Base-by-base conservation (phyloP, 2,888 invertebrate genomes). In the Drosophila ustulata region DNA sequence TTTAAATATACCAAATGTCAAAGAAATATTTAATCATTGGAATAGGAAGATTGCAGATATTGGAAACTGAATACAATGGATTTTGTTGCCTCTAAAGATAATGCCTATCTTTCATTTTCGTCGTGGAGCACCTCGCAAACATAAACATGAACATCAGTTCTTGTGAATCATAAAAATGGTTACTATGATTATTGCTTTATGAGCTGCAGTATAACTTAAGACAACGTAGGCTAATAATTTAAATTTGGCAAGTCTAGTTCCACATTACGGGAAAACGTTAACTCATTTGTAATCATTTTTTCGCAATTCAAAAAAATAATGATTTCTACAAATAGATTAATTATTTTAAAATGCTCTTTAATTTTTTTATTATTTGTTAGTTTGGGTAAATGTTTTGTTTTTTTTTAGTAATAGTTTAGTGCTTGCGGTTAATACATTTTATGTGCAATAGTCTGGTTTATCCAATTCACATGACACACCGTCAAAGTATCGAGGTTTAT, bases 381-480 rank as follows among this genome's bases (percentile, higher is more conserved):
- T 28, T 37, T 5, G 2, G 9, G 8, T 3, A 30, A 11, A 41
- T 23, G 9, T 1, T 34, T 32, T 32, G 32, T 32, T 32, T 34
- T 34, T 34, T 11, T 9, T 39, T 13, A 8, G 13, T 13, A 18
- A 18, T 39, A 39, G 2, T 13, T 39, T 39, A 13, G 28, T 28
- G 28, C 28, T 28, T 28, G 32, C 32, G 32, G 9, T 18, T 1
- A 18, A 18, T 18, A 18, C 18, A 18, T 3, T 18, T 66, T 50
- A 72, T n/a, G 50, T 55, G 49, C 72, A 80, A 34, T 9, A 8
- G 23, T 34, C 49, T n/a, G 76, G 80, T 30, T 85, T 56, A 0
- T 4, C 9, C 2, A 5, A 2, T 1, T 0, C 3, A 34, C 82
- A 85, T 0, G 0, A 0, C 1, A 1, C 2, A 3, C 25, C 41